phyloP scores from a whole-genome alignment of 2,113 vertebrate genomes.

The Cnemophilus loriae region DNA sequence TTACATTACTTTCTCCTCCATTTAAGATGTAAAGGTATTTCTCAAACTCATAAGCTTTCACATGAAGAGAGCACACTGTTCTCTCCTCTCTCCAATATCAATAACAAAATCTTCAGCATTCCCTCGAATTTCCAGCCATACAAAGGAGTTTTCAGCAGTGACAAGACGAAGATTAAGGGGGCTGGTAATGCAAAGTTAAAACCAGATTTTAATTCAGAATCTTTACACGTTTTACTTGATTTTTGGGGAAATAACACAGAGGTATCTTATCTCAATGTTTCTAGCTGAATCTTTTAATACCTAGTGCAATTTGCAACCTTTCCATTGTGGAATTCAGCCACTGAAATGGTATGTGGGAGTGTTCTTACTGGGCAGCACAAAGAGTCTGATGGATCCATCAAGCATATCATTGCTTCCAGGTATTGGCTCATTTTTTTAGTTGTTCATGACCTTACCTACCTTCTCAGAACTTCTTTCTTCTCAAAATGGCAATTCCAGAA shows the following conservation, averaged over 20 bases:
- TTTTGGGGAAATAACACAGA: slow-evolving; percentile 58
- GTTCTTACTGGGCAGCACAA: slow-evolving; percentile 44
- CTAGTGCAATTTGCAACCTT: slow-evolving; percentile 9
- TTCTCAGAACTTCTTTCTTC: slow-evolving; percentile 55
- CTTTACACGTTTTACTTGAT: slow-evolving; percentile 11
- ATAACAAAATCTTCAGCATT: background rate
- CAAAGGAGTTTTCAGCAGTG: background rate
- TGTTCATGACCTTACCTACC: slow-evolving; percentile 3
- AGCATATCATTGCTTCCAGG: slow-evolving; percentile 66
- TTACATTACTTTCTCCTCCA: background rate
- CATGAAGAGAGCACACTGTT: background rate
- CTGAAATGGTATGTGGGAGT: slow-evolving; percentile 45
- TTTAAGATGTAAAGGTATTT: slow-evolving; percentile 26
- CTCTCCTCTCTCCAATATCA: background rate
- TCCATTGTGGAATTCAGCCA: slow-evolving; percentile 30
- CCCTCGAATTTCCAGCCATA: background rate
- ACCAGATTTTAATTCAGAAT: slow-evolving; percentile 34
- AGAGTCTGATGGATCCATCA: slow-evolving; percentile 42
- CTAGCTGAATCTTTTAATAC: slow-evolving; percentile 47
- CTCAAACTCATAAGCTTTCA: background rate
- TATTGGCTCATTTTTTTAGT: slow-evolving; percentile 56
- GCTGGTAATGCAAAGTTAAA: background rate
- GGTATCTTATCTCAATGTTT: background rate
- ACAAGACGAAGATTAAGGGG: background rate
- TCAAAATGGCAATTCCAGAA: slow-evolving; percentile 11